phyloP scores from a whole-genome alignment of 2,797 vertebrate species.

The Tokudaia tokunoshimensis region DNA sequence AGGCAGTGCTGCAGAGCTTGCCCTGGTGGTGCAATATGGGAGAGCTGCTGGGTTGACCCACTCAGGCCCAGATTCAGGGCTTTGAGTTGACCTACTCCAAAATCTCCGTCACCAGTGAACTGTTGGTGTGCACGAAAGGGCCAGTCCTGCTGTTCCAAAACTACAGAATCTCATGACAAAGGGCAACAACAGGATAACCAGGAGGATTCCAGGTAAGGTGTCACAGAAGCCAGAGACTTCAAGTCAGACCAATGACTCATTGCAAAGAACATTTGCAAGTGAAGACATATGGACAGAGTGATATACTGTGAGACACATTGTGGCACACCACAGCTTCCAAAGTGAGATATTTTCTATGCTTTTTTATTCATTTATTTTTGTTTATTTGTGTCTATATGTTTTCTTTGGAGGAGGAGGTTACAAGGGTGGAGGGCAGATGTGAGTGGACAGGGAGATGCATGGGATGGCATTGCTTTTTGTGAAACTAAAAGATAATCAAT shows the following conservation, averaged over 20 bases:
- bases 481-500: not conserved
- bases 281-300: not conserved
- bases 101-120: not conserved
- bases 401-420: not conserved
- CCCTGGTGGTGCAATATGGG: not conserved
- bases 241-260: not conserved
- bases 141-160: not conserved
- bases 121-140: not conserved
- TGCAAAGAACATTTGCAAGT: not conserved
- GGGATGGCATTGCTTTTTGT: not conserved
- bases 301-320: not conserved
- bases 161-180: not conserved
- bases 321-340: not conserved
- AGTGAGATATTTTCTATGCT: not conserved
- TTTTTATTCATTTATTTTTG: not conserved
- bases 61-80: not conserved
- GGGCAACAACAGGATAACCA: not conserved
- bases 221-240: not conserved
- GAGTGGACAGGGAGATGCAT: not conserved
- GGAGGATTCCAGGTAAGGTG: not conserved
- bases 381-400: not conserved
- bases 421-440: not conserved
- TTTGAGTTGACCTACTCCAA: not conserved
- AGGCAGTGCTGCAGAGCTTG: not conserved
- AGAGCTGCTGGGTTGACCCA: not conserved